Percentiles rank a stretch among this genome's conserved stretches.
These are phyloP conservation scores for Lepus townsendii DNA, from an alignment of 2,797 vertebrate species.

Conservation along the genomic window DNA sequence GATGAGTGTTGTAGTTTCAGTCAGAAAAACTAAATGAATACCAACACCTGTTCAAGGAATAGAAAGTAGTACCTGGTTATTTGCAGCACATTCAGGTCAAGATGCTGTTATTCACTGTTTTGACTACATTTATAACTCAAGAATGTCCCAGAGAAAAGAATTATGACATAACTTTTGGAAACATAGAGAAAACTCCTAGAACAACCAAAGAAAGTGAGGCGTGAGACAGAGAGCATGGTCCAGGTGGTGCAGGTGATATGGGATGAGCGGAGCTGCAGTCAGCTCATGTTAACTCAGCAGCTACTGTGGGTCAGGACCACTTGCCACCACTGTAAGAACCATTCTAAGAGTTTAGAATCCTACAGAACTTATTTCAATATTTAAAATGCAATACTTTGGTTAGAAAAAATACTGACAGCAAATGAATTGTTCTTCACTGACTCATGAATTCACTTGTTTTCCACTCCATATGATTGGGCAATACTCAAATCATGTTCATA, in stretches of 20 bases:
- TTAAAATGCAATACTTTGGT: conserved; percentile 24
- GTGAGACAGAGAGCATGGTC: background rate
- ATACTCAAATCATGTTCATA: conserved; percentile 37
- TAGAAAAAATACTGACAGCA: background rate
- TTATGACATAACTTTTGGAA: background rate
- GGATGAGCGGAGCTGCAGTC: accelerated
- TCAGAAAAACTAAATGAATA: conserved; percentile 49
- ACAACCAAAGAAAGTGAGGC: background rate
- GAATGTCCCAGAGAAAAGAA: background rate
- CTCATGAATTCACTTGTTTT: conserved; percentile 21
- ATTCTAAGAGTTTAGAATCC: accelerated
- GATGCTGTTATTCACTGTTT: background rate
- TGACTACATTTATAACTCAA: background rate
- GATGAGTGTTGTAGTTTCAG: background rate
- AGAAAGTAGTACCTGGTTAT: background rate
- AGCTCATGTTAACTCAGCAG: background rate
- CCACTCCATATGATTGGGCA: conserved; percentile 24
- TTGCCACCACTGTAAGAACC: accelerated
- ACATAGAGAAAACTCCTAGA: background rate
- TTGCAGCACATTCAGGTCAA: background rate
- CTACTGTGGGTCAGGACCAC: background rate
- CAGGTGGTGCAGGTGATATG: accelerated
- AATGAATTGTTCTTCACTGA: background rate
- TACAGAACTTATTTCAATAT: background rate
- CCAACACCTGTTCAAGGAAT: background rate